Percentiles rank a stretch among this genome's conserved stretches.
Conservation (phyloP, 2,888 invertebrate genomes). For the Agriotes lineatus region DNA sequence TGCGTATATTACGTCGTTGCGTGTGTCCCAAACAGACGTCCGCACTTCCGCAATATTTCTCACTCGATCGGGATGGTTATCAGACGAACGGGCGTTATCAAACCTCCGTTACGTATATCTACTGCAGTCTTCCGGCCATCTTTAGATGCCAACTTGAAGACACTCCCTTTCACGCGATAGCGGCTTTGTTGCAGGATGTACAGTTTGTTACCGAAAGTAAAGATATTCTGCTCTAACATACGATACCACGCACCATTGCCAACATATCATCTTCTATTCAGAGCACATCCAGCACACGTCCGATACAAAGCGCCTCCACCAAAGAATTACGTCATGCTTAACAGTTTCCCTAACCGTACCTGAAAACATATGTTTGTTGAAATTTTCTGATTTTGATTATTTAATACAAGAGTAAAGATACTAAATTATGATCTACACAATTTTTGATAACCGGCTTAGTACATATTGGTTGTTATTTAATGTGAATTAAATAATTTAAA, state of each 20-base stretch:
- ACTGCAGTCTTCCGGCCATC: conserved; percentile 61
- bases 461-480: too few species aligned
- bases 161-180: conserved; percentile 45
- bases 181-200: conserved; percentile 35
- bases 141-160: conserved; percentile 57
- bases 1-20: conserved; percentile 54
- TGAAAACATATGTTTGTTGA: too few species aligned
- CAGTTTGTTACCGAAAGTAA: conserved; percentile 27
- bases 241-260: conserved; percentile 1
- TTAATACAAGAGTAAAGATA: too few species aligned
- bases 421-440: too few species aligned
- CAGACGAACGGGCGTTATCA: conserved; percentile 60
- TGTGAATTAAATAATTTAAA: too few species aligned
- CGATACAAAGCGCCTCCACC: neutral
- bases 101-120: conserved; percentile 59
- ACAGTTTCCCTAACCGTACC: too few species aligned
- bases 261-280: conserved; percentile 3
- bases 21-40: conserved; percentile 61
- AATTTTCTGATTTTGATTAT: too few species aligned
- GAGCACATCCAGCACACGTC: neutral
- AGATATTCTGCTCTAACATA: conserved; percentile 8
- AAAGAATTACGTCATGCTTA: neutral
- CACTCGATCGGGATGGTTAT: conserved; percentile 57
- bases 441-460: too few species aligned
- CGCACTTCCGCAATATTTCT: conserved; percentile 64